These are phyloP conservation scores for Pomacea canaliculata DNA, from an alignment of 2,888 invertebrate species.

Conservation along the genomic window DNA sequence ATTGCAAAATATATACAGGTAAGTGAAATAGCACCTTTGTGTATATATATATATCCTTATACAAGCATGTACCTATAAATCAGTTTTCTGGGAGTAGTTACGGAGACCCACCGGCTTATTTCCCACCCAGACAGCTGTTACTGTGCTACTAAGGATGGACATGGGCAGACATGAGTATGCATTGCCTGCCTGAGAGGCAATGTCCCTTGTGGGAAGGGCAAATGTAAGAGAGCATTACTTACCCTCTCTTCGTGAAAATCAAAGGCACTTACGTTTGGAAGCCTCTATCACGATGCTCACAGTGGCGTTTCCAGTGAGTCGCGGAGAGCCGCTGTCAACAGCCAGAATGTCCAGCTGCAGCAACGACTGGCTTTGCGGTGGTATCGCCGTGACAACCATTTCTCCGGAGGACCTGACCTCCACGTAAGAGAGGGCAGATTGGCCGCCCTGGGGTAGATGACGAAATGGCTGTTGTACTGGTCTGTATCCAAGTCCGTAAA, in stretches of 20 bases:
- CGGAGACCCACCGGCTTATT: no score
- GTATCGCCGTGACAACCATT: slow-evolving; percentile 16
- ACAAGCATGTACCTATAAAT: no score
- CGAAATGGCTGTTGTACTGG: slow-evolving; percentile 47
- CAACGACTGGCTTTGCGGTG: slow-evolving; percentile 32
- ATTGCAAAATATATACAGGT: no score
- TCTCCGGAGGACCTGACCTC: slow-evolving; percentile 8
- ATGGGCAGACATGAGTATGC: no score
- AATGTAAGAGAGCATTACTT: not conserved
- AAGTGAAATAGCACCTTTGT: no score
- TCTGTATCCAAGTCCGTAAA: slow-evolving; percentile 44
- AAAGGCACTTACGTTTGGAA: slow-evolving; percentile 48
- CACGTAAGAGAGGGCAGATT: slow-evolving; percentile 8
- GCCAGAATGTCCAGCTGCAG: slow-evolving; percentile 45
- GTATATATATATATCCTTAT: no score
- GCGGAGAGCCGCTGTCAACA: slow-evolving; percentile 51
- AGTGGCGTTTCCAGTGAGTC: slow-evolving; percentile 34
- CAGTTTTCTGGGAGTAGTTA: no score
- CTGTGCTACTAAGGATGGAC: no score
- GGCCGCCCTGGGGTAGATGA: slow-evolving; percentile 11
- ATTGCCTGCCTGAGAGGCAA: no score
- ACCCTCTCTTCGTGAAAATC: not conserved
- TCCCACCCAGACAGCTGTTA: no score
- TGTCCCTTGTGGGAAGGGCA: no score
- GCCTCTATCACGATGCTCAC: slow-evolving; percentile 41